Percentiles rank a stretch among this genome's conserved stretches.
These are phyloP conservation scores for Cheilosia vulpina DNA, from an alignment of 2,888 invertebrate species.

Conservation along the genomic window DNA sequence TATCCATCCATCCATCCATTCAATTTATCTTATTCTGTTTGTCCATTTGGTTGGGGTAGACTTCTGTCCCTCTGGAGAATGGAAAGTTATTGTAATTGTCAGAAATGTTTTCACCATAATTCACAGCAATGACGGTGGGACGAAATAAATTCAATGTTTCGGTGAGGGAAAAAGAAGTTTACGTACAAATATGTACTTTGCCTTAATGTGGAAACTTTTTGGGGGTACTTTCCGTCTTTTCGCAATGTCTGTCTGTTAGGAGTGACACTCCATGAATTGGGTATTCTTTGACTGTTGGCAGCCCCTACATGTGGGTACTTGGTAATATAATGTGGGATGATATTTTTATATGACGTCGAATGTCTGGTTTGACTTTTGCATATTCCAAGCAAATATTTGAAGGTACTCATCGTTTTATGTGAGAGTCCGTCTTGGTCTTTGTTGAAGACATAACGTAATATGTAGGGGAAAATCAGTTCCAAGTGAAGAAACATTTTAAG, in stretches of 20 bases:
- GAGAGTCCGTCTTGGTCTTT: too few relatives aligned
- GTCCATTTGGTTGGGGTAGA: not conserved
- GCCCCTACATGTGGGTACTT: not conserved
- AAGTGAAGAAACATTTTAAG: too few relatives aligned
- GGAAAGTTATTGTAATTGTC: constrained; percentile 2
- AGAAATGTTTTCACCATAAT: constrained; percentile 13
- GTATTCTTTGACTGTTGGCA: not conserved
- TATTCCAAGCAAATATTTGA: too few relatives aligned
- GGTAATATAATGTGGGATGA: not conserved
- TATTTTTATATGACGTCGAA: not conserved
- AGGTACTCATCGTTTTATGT: too few relatives aligned
- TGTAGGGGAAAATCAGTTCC: too few relatives aligned
- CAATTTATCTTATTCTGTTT: constrained; percentile 5
- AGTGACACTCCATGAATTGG: not conserved
- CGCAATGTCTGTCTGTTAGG: not conserved
- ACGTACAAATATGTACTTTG: not conserved
- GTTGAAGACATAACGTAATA: too few relatives aligned
- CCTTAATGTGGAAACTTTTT: not conserved
- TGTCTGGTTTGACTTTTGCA: not conserved
- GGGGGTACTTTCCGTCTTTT: not conserved
- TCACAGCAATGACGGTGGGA: not conserved
- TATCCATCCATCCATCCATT: not conserved
- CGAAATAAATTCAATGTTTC: too few relatives aligned
- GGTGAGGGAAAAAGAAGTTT: too few relatives aligned
- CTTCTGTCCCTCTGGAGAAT: constrained; percentile 4